Evolutionary conservation across 2,888 invertebrate genomes (phyloP).

Genomic region (Athrips mouffetella): DNA sequence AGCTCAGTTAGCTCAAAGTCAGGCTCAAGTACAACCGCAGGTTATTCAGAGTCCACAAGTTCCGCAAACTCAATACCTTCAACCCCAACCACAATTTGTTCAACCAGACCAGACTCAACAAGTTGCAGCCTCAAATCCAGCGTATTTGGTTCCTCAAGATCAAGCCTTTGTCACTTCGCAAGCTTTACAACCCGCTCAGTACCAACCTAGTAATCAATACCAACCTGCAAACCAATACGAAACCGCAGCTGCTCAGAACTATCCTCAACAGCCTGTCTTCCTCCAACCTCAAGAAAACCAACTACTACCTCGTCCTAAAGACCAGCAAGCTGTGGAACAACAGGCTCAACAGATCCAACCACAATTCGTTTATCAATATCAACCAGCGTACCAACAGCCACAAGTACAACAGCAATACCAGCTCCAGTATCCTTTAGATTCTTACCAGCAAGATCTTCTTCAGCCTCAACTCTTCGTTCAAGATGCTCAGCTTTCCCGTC

Average conservation of each 20-base stretch:
- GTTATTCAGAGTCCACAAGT: slow-evolving; percentile 19
- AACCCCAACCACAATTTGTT: slow-evolving; percentile 31
- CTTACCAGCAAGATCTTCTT: slow-evolving; percentile 9
- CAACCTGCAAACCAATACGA: slow-evolving; percentile 31
- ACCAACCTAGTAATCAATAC: slow-evolving; percentile 28
- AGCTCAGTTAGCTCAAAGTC: slow-evolving; percentile 38
- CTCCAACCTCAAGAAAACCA: slow-evolving; percentile 34
- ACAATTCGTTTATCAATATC: slow-evolving; percentile 21
- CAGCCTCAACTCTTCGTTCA: slow-evolving; percentile 9
- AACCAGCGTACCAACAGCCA: slow-evolving; percentile 21
- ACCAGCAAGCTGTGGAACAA: slow-evolving; percentile 24
- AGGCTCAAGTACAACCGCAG: slow-evolving; percentile 25
- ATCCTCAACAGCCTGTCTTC: slow-evolving; percentile 40
- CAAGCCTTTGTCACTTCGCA: no score
- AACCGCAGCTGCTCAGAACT: slow-evolving; percentile 31
- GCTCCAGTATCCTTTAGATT: slow-evolving; percentile 23
- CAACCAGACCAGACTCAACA: slow-evolving; percentile 18
- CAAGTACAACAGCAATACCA: slow-evolving; percentile 29
- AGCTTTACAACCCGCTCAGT: slow-evolving; percentile 31
- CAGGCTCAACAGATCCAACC: slow-evolving; percentile 27
- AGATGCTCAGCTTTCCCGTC: slow-evolving; percentile 13
- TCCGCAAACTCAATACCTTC: slow-evolving; percentile 31
- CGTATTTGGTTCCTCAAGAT: slow-evolving; percentile 16
- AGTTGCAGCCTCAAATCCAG: slow-evolving; percentile 22
- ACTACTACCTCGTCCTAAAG: slow-evolving; percentile 16